These are phyloP conservation scores for Aphidius ervi DNA, from an alignment of 1,140 invertebrate genomes.

Conservation along the genomic window DNA sequence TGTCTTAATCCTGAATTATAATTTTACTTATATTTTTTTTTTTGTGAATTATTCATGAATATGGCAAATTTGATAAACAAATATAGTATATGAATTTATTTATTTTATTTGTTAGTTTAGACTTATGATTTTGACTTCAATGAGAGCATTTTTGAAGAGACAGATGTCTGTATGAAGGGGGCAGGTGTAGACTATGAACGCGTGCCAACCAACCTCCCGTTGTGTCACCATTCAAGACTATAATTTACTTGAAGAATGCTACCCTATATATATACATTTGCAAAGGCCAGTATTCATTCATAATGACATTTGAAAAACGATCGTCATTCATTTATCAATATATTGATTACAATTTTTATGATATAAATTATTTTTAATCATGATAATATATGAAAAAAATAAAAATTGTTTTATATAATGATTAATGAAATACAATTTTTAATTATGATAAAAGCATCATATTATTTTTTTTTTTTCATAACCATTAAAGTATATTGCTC, in stretches of 20 bases:
- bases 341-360: too few relatives aligned
- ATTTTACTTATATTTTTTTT: not conserved
- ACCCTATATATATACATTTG: constrained; percentile 16
- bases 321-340: not conserved
- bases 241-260: constrained; percentile 56
- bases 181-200: constrained; percentile 49
- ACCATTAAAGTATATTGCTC: too few relatives aligned
- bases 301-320: constrained; percentile 32
- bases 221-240: constrained; percentile 53
- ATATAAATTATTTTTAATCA: too few relatives aligned
- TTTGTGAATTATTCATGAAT: too few relatives aligned
- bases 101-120: too few relatives aligned
- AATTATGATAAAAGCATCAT: not conserved
- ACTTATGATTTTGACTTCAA: too few relatives aligned
- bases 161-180: constrained; percentile 47
- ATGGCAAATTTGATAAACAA: not conserved
- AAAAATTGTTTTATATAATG: too few relatives aligned
- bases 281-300: constrained; percentile 31
- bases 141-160: constrained; percentile 27
- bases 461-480: too few relatives aligned
- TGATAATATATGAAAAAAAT: too few relatives aligned
- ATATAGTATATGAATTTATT: too few relatives aligned
- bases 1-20: constrained; percentile 5
- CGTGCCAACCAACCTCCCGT: constrained; percentile 53
- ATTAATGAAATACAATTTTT: too few relatives aligned